Conservation (phyloP, 2,113 vertebrate species). For the Notothenia coriiceps region DNA sequence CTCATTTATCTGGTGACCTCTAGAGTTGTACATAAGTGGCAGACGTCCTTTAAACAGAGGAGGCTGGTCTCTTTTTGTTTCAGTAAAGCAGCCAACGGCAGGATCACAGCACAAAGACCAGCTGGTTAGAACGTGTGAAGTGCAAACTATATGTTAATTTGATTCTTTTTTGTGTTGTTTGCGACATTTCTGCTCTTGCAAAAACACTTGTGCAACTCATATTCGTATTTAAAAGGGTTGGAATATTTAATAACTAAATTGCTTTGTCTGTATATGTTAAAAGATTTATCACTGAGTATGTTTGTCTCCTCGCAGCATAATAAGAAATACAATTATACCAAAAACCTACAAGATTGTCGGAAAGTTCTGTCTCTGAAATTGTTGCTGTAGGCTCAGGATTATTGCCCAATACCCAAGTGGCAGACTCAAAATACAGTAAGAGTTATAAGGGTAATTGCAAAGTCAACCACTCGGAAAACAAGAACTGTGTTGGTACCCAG, state of each 20-base stretch:
- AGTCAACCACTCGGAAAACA: conserved; percentile 78
- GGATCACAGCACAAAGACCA: conserved; percentile 11
- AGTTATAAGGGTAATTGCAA: conserved; percentile 78
- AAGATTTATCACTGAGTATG: conserved; percentile 50
- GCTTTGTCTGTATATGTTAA: conserved; percentile 56
- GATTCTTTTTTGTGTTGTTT: not conserved
- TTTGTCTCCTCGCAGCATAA: conserved; percentile 64
- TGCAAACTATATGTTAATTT: not conserved
- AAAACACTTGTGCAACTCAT: conserved; percentile 11
- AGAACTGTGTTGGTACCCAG: conserved; percentile 62
- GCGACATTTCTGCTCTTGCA: not conserved
- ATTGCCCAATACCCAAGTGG: conserved; percentile 74
- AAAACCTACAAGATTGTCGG: conserved; percentile 54
- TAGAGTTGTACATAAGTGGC: conserved; percentile 48
- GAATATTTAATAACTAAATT: conserved; percentile 41
- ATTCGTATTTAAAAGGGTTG: conserved; percentile 24
- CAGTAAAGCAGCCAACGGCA: not conserved
- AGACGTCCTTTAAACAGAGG: conserved; percentile 32
- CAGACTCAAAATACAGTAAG: conserved; percentile 70
- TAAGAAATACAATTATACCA: conserved; percentile 72
- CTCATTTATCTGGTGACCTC: conserved; percentile 72
- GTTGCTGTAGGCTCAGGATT: conserved; percentile 65
- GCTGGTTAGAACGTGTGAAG: conserved; percentile 3
- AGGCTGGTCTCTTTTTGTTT: conserved; percentile 22
- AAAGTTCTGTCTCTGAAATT: conserved; percentile 71